Base-by-base conservation (phyloP, 2,888 invertebrate species). In the Dasypogon diadema region DNA sequence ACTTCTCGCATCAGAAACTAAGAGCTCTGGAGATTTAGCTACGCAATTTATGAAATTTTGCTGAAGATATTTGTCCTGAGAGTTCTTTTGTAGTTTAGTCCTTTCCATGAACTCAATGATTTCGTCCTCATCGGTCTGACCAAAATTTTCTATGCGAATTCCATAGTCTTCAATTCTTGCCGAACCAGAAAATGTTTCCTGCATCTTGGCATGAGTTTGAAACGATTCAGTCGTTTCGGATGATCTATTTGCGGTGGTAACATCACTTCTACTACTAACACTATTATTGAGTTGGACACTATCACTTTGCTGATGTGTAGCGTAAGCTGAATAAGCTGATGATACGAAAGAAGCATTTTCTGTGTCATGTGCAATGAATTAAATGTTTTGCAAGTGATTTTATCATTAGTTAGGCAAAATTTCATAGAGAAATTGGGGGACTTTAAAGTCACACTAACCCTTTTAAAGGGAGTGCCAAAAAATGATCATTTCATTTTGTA, bases 91-190 rank as follows among this genome's bases (percentile, higher is more conserved):
- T n/a, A 78, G 63, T 65, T 78, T 76, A 0, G 77, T 77, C n/a
- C 70, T 72, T 14, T 79, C 78, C 78, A 79, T 80, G 6, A 79
- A 77, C 18, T 78, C 54, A 4, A 81, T 79, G 4, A 82, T 79
- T 74, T 82, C 82, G 5, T 79, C 79, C 55, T 82, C 82, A 51
- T 80, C 80, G 1, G 65, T 54, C 79, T 77, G 77, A 10, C 74
- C 74, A 34, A 75, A 77, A 75, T 77, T 74, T 22, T 76, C 72
- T 2, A 70, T 18, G 12, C 37, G 34, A n/a, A 75, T 56, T 2
- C 48, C 37, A 68, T 72, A 74, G 2, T 56, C 73, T 16, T 63
- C 56, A 1, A 65, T 3, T 8, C 18, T 21, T 3, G 21, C 6
- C 10, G 58, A 34, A 18, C 16, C 18, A 18, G 16, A 60, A 14